Conservation (phyloP, 2,797 vertebrate genomes). For the Meda fulgida region DNA sequence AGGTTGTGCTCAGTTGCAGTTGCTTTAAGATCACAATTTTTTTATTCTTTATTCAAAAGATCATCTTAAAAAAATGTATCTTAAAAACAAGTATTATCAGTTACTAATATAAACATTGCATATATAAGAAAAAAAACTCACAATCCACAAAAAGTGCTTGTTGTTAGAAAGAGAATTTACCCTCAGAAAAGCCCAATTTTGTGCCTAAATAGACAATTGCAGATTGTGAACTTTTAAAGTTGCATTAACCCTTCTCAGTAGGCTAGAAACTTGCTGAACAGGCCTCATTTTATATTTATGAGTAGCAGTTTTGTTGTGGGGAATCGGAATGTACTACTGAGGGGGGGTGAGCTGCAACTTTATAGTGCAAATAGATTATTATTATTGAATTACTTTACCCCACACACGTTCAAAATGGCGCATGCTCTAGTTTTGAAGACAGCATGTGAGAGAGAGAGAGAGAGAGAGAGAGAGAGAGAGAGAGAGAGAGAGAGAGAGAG, state of each 20-base stretch:
- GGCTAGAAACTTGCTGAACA: slow-evolving; percentile 54
- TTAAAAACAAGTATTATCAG: background rate
- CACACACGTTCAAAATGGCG: slow-evolving; percentile 94
- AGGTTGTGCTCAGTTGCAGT: background rate
- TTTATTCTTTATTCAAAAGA: background rate
- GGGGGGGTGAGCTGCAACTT: slow-evolving; percentile 77
- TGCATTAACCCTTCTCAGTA: slow-evolving; percentile 65
- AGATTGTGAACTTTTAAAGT: slow-evolving; percentile 77
- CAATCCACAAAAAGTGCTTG: slow-evolving; percentile 38
- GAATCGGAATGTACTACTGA: slow-evolving; percentile 40
- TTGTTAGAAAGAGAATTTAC: background rate
- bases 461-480: slow-evolving; percentile 72
- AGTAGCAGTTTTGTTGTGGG: background rate
- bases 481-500: slow-evolving; percentile 66
- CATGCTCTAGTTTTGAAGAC: slow-evolving; percentile 95
- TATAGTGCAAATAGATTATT: slow-evolving; percentile 82
- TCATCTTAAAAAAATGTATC: background rate
- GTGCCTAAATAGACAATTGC: slow-evolving; percentile 59
- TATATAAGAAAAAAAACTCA: slow-evolving; percentile 8
- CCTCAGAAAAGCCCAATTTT: background rate
- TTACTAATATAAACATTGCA: background rate
- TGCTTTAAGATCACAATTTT: background rate
- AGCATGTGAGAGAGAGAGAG: slow-evolving; percentile 78
- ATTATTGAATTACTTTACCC: slow-evolving; percentile 93
- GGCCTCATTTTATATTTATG: slow-evolving; percentile 13